Percentiles rank a stretch among this genome's conserved stretches.
Conservation (phyloP, 2,113 vertebrate species). For the Leptosomus discolor region DNA sequence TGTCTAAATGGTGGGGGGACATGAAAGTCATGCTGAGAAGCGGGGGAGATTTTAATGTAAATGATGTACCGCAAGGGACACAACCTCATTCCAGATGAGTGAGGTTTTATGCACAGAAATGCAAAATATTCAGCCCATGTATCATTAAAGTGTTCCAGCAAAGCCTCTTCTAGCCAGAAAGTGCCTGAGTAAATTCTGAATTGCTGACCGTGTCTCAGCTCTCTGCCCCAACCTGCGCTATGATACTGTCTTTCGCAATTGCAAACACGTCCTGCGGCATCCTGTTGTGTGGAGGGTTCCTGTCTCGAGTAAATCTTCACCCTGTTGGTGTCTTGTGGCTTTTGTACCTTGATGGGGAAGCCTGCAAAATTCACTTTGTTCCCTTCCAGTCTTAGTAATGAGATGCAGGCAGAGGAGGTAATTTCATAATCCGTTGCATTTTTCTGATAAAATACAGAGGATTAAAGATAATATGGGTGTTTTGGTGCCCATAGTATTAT, state of each 20-base stretch:
- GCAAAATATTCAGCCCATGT: neutral
- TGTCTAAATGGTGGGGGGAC: slow-evolving; percentile 7
- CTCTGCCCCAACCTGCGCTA: neutral
- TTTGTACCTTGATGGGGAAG: neutral
- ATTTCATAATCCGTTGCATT: neutral
- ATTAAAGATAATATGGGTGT: neutral
- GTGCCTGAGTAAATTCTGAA: neutral
- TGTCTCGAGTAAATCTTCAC: neutral
- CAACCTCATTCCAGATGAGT: slow-evolving; percentile 45
- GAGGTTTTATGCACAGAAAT: slow-evolving; percentile 4
- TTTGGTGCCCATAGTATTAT: neutral
- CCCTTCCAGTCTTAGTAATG: neutral
- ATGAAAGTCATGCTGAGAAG: slow-evolving; percentile 46
- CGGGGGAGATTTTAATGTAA: slow-evolving; percentile 39
- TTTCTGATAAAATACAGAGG: neutral
- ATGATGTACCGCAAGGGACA: slow-evolving; percentile 1
- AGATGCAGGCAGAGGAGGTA: neutral
- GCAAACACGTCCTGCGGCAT: neutral
- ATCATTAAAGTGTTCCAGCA: neutral
- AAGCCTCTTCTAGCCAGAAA: neutral
- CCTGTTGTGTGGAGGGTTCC: neutral
- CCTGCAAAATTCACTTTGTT: neutral
- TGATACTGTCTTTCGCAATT: fast-evolving
- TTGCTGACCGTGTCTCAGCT: neutral
- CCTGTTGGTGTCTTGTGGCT: neutral